Conservation (phyloP, 2,888 invertebrate genomes). For the Mimachlamys varia region DNA sequence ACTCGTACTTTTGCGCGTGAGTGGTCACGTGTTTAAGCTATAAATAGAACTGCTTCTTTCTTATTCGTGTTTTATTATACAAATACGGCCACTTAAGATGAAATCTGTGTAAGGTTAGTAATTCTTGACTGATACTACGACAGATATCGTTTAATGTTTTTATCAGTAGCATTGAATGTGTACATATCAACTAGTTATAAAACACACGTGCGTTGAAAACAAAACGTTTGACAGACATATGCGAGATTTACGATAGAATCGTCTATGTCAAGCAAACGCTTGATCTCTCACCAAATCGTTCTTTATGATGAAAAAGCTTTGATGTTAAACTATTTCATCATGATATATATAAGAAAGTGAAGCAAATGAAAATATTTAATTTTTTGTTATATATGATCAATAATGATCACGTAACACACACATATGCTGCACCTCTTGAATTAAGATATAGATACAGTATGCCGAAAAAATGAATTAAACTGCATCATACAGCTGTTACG, state of each 20-base stretch:
- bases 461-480: no score
- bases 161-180: neutral
- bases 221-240: neutral
- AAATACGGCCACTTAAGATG: constrained; percentile 21
- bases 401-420: no score
- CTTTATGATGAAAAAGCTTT: neutral
- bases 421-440: no score
- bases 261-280: neutral
- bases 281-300: neutral
- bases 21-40: neutral
- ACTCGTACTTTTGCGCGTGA: neutral
- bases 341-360: neutral
- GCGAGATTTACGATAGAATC: neutral
- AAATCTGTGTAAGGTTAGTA: neutral
- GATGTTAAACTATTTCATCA: neutral
- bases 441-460: no score
- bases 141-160: neutral
- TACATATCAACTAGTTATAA: neutral
- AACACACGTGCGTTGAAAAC: neutral
- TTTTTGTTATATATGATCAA: no score
- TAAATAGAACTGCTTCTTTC: neutral
- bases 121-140: neutral
- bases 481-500: no score
- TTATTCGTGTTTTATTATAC: neutral
- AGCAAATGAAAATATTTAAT: no score